Evolutionary conservation across 2,888 invertebrate genomes (phyloP).

Genomic region (Biston stratarius): DNA sequence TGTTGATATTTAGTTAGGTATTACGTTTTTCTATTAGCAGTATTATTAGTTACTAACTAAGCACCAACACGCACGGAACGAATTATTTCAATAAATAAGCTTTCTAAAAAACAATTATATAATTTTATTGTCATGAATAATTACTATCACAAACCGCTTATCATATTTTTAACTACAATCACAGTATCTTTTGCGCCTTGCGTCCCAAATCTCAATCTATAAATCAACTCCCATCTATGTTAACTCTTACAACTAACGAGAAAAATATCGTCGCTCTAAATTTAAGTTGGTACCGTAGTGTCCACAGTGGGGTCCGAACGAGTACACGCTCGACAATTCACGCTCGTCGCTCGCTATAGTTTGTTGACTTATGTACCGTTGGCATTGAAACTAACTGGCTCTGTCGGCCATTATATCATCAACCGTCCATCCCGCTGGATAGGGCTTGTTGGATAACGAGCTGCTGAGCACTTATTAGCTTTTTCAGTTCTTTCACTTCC

Average conservation of each 20-base stretch:
- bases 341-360: constrained; percentile 67
- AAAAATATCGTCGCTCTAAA: constrained; percentile 71
- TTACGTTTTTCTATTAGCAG: neutral
- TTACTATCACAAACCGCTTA: constrained; percentile 56
- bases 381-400: constrained; percentile 83
- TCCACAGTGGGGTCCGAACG: constrained; percentile 63
- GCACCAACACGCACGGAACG: too few species aligned
- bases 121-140: constrained; percentile 59
- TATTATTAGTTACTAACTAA: neutral
- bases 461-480: constrained; percentile 82
- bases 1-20: too few species aligned
- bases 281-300: constrained; percentile 66
- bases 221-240: constrained; percentile 23
- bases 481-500: constrained; percentile 90
- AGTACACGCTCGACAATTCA: constrained; percentile 64
- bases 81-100: neutral
- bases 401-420: constrained; percentile 77
- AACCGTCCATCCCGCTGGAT: constrained; percentile 78
- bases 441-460: constrained; percentile 82
- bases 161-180: constrained; percentile 61
- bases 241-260: constrained; percentile 22
- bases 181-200: constrained; percentile 62
- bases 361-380: constrained; percentile 81
- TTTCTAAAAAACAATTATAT: constrained; percentile 11
- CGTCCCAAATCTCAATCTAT: constrained; percentile 47